Percentiles rank a stretch among this genome's conserved stretches.
Conservation (phyloP, 1,140 invertebrate species). For the Neocloeon triangulifer region DNA sequence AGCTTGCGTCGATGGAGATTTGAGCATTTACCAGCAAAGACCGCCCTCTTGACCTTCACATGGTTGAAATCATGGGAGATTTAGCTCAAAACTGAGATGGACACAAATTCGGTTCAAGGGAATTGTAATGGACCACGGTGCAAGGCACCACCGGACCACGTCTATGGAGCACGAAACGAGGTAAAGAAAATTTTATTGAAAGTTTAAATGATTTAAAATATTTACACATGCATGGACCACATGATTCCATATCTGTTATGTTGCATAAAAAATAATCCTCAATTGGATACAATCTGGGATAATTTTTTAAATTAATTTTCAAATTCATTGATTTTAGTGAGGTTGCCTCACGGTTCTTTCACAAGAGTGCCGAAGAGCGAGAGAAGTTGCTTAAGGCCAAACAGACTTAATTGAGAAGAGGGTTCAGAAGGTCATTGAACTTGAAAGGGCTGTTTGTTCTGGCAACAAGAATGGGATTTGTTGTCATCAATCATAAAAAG, state of each 20-base stretch:
- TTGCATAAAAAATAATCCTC: no score
- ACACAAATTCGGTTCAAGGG: constrained; percentile 74
- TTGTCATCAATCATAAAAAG: constrained; percentile 90
- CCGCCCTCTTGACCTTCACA: constrained; percentile 77
- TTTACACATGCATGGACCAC: no score
- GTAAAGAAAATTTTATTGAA: no score
- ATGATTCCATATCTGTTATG: no score
- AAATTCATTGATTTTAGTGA: constrained; percentile 21
- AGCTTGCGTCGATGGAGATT: constrained; percentile 14
- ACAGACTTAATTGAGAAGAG: constrained; percentile 91
- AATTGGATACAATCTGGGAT: no score
- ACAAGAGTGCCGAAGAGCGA: constrained; percentile 89
- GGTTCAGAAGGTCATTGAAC: constrained; percentile 84
- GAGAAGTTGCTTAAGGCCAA: constrained; percentile 90
- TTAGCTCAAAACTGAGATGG: constrained; percentile 89
- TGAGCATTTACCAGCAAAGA: constrained; percentile 22
- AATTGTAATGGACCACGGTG: constrained; percentile 92
- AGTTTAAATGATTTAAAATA: no score
- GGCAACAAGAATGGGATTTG: constrained; percentile 73
- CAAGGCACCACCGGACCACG: constrained; percentile 90
- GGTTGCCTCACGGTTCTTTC: constrained; percentile 98
- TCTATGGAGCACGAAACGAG: constrained; percentile 99
- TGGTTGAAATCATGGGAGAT: constrained; percentile 99
- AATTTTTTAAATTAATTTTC: constrained; percentile 7
- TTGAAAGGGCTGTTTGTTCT: constrained; percentile 86